These are phyloP conservation scores for Delichon dasypus DNA, from an alignment of 2,797 vertebrate genomes.

Conservation along the genomic window DNA sequence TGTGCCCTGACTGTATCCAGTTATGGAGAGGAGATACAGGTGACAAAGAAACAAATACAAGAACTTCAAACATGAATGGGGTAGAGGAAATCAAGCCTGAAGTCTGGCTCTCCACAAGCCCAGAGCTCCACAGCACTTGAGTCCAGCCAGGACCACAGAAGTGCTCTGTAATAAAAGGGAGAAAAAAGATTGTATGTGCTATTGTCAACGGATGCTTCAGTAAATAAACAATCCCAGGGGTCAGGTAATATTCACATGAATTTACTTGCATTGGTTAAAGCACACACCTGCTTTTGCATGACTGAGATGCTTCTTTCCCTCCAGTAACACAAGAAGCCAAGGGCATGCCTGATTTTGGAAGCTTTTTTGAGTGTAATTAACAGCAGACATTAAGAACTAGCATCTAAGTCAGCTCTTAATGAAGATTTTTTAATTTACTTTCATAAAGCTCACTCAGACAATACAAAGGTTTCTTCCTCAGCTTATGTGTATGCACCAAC, in stretches of 20 bases:
- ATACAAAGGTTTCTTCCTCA: neutral
- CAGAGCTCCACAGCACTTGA: neutral
- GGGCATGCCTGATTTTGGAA: neutral
- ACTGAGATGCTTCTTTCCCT: neutral
- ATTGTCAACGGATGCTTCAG: neutral
- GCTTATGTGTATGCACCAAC: neutral
- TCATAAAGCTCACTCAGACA: neutral
- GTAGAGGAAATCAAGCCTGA: neutral
- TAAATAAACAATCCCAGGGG: neutral
- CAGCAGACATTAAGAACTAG: neutral
- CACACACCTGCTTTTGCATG: neutral
- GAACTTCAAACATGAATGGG: neutral
- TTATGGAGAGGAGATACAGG: neutral
- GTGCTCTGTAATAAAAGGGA: neutral
- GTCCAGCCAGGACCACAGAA: neutral
- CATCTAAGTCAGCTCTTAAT: neutral
- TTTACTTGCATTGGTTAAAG: neutral
- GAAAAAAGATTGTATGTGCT: neutral
- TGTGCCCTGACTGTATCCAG: fast-evolving
- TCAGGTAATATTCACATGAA: neutral
- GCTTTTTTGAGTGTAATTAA: neutral
- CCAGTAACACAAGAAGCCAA: neutral
- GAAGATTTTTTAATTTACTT: neutral
- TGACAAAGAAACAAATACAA: neutral
- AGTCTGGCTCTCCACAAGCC: neutral